These are phyloP conservation scores for Diabrotica balteata DNA, from an alignment of 2,888 invertebrate species.

Conservation along the genomic window DNA sequence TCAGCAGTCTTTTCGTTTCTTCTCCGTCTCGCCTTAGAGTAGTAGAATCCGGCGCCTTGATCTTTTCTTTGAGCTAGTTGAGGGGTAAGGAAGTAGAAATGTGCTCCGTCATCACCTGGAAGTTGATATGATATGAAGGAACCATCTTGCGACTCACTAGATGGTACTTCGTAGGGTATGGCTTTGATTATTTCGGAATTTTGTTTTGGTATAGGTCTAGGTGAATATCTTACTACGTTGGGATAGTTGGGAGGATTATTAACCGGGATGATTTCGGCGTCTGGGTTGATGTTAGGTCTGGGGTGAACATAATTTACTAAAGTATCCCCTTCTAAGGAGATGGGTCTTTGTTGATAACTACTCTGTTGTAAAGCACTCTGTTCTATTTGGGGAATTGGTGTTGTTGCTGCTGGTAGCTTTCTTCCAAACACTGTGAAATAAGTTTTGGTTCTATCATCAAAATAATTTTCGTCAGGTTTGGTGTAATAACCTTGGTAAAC, in stretches of 20 bases:
- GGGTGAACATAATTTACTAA: conserved; percentile 75
- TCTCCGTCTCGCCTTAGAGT: conserved; percentile 46
- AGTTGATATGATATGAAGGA: conserved; percentile 76
- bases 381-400: conserved; percentile 45
- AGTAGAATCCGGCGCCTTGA: conserved; percentile 54
- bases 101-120: conserved; percentile 78
- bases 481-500: conserved; percentile 70
- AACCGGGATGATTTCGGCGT: conserved; percentile 66
- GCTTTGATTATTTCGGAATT: conserved; percentile 53
- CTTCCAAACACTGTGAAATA: conserved; percentile 78
- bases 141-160: conserved; percentile 44
- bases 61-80: conserved; percentile 63
- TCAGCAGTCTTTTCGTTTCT: conserved; percentile 40
- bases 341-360: conserved; percentile 44
- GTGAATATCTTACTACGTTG: conserved; percentile 44
- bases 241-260: conserved; percentile 39
- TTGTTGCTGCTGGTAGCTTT: conserved; percentile 67
- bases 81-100: conserved; percentile 80
- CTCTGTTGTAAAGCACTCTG: conserved; percentile 22
- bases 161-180: conserved; percentile 42
- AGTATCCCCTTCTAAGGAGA: conserved; percentile 71
- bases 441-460: conserved; percentile 77
- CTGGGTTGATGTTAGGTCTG: conserved; percentile 71
- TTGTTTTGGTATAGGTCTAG: conserved; percentile 34
- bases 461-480: conserved; percentile 72